These are phyloP conservation scores for Corythaixoides concolor DNA, from an alignment of 2,113 vertebrate genomes.

Conservation along the genomic window DNA sequence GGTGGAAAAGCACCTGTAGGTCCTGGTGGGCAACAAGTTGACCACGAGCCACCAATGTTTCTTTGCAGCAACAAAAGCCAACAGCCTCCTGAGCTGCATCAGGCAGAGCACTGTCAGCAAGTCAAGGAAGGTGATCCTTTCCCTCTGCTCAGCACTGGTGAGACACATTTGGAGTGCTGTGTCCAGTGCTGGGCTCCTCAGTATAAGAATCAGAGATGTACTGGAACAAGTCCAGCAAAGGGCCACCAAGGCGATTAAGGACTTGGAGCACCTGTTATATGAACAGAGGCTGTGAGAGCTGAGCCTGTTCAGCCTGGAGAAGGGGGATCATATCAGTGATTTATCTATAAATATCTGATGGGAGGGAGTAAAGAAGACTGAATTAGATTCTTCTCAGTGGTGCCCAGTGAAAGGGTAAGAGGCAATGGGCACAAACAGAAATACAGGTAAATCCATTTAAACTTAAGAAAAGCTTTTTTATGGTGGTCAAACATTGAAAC, in stretches of 20 bases:
- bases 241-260: neutral
- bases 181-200: too few species aligned
- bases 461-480: neutral
- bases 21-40: neutral
- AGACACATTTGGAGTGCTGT: neutral
- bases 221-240: neutral
- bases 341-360: too few species aligned
- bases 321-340: too few species aligned
- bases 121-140: neutral
- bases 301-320: neutral
- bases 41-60: neutral
- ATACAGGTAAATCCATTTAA: neutral
- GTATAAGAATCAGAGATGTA: neutral
- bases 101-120: neutral
- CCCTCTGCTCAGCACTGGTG: neutral
- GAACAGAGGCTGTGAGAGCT: neutral
- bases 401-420: too few species aligned
- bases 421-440: neutral
- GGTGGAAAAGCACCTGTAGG: neutral
- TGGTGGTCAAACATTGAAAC: neutral
- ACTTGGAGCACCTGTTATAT: neutral
- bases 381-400: too few species aligned
- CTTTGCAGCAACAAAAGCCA: neutral
- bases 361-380: too few species aligned
- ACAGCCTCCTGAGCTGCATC: neutral